These are phyloP conservation scores for Pitta sordida DNA, from an alignment of 2,113 vertebrate genomes.

Conservation along the genomic window DNA sequence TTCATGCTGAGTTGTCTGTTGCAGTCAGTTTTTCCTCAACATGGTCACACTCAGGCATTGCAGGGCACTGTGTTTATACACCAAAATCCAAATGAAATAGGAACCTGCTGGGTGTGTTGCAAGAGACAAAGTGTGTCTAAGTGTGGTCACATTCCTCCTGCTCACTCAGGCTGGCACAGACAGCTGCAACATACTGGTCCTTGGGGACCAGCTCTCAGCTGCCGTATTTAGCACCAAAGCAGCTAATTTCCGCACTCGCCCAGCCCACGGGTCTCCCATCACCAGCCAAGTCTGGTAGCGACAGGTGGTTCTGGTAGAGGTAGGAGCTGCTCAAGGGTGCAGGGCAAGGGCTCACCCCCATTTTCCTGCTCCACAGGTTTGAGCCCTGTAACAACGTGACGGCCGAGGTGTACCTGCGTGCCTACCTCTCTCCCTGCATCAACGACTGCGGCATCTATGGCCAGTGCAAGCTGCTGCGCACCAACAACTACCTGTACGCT, in stretches of 20 bases:
- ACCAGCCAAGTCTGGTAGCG: accelerated
- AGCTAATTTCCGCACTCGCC: accelerated
- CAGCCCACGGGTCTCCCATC: background rate
- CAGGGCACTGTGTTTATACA: background rate
- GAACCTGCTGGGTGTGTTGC: background rate
- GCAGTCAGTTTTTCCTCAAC: background rate
- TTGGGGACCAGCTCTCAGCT: background rate
- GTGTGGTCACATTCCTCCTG: accelerated
- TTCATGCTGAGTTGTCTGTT: background rate
- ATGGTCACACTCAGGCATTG: accelerated
- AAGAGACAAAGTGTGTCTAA: background rate
- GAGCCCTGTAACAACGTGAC: constrained; percentile 85
- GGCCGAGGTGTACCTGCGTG: constrained; percentile 88
- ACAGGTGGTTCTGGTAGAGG: background rate
- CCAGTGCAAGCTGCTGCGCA: constrained; percentile 96
- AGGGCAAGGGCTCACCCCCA: background rate
- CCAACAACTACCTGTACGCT: constrained; percentile 95
- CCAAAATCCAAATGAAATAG: background rate
- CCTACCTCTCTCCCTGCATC: constrained; percentile 95
- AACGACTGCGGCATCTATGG: constrained; percentile 95
- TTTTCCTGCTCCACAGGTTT: constrained; percentile 63
- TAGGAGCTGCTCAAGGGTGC: background rate
- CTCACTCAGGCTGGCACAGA: background rate
- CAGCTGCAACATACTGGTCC: background rate
- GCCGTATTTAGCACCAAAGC: accelerated